Conservation (phyloP, 2,797 vertebrate genomes). For the Tenualosa ilisha region DNA sequence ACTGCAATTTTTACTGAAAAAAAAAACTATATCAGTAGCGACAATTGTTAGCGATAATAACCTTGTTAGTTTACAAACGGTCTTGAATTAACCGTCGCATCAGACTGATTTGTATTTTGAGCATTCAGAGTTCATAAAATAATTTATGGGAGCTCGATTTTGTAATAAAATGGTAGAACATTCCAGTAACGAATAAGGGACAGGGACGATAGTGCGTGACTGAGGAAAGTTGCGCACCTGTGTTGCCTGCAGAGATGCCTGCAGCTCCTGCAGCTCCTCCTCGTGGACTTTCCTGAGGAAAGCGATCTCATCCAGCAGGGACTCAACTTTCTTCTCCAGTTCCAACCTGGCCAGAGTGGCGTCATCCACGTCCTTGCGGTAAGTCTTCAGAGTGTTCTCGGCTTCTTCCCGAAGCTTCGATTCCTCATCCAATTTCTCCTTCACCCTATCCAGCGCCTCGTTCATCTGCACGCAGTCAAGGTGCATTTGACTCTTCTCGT, state of each 20-base stretch:
- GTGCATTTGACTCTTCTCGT: constrained; percentile 81
- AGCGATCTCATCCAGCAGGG: constrained; percentile 81
- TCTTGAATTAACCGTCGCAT: not conserved
- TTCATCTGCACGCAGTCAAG: constrained; percentile 78
- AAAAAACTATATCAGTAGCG: not conserved
- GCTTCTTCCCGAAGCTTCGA: constrained; percentile 75
- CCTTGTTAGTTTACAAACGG: not conserved
- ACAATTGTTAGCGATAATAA: not conserved
- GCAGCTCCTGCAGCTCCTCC: constrained; percentile 81
- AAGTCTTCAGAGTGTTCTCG: constrained; percentile 74
- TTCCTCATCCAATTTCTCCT: constrained; percentile 77
- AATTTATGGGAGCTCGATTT: not conserved
- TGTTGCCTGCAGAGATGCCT: constrained; percentile 73
- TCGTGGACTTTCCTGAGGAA: constrained; percentile 84
- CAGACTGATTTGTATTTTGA: not conserved
- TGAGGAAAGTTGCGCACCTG: constrained; percentile 63
- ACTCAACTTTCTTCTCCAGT: constrained; percentile 83
- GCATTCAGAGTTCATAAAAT: not conserved
- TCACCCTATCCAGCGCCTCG: constrained; percentile 71
- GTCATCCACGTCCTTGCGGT: constrained; percentile 82
- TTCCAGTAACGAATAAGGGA: too few species aligned
- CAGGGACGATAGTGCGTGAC: not conserved
- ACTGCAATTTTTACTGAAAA: not conserved
- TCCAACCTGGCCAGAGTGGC: constrained; percentile 78
- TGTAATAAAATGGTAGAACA: not conserved